phyloP scores from a whole-genome alignment of 2,888 invertebrate species.

The Rhagonycha lutea region DNA sequence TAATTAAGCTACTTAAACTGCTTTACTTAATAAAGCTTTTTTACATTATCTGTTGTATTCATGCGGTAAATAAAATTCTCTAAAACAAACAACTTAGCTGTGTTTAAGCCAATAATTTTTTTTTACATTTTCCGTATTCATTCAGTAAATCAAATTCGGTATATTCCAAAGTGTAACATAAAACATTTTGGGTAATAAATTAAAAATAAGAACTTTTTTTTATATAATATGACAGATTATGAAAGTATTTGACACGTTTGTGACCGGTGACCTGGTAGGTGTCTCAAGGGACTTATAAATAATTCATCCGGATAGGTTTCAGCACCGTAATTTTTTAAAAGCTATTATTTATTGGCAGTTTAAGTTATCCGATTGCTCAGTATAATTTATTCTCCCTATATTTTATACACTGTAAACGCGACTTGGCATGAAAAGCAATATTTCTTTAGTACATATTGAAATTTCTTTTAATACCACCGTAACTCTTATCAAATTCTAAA shows the following conservation, averaged over 20 bases:
- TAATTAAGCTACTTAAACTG: too few species aligned
- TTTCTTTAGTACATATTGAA: constrained; percentile 52
- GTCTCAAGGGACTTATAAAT: constrained; percentile 37
- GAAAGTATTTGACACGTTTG: constrained; percentile 14
- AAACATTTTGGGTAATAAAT: neutral
- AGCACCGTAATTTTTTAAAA: constrained; percentile 45
- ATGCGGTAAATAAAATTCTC: too few species aligned
- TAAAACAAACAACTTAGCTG: too few species aligned
- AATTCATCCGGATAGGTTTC: constrained; percentile 41
- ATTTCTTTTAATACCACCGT: constrained; percentile 50
- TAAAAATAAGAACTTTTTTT: neutral
- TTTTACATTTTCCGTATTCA: neutral
- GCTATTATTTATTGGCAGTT: constrained; percentile 51
- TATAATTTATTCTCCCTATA: constrained; percentile 49
- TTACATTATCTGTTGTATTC: too few species aligned
- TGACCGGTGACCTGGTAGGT: constrained; percentile 18
- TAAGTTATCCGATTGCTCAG: constrained; percentile 47
- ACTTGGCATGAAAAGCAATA: constrained; percentile 47
- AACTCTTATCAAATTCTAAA: constrained; percentile 43
- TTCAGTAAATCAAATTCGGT: neutral
- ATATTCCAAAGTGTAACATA: neutral
- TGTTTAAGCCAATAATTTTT: too few species aligned
- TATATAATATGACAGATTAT: neutral
- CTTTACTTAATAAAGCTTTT: too few species aligned
- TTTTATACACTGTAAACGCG: constrained; percentile 51